Evolutionary conservation across 2,797 vertebrate species (phyloP).

Genomic region (Syngnathus acus): DNA sequence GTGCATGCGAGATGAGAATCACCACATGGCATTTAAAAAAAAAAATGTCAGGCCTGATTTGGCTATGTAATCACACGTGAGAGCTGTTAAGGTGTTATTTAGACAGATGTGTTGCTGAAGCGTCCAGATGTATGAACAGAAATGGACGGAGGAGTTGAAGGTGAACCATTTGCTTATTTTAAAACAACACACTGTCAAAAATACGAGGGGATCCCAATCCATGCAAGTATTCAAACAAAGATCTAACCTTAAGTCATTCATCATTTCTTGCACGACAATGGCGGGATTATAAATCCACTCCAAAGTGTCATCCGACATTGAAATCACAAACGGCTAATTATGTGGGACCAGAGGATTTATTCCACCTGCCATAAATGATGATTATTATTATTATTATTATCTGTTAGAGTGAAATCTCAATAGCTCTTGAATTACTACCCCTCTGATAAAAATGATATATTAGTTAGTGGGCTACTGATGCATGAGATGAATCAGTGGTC

Average conservation of each 20-base stretch:
- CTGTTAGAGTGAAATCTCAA: too few relatives aligned
- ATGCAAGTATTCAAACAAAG: neutral
- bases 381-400: too few relatives aligned
- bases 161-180: neutral
- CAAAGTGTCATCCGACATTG: too few relatives aligned
- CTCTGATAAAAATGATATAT: neutral
- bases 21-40: neutral
- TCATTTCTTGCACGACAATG: too few relatives aligned
- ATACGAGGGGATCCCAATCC: neutral
- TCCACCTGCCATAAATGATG: too few relatives aligned
- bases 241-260: too few relatives aligned
- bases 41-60: conserved; percentile 4
- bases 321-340: too few relatives aligned
- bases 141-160: neutral
- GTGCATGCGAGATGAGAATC: neutral
- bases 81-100: conserved; percentile 1
- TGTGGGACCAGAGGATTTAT: too few relatives aligned
- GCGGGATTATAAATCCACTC: too few relatives aligned
- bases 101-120: conserved; percentile 1
- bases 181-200: neutral
- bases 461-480: neutral
- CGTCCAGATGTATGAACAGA: conserved; percentile 1
- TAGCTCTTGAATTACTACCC: neutral
- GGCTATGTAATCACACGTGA: conserved; percentile 2
- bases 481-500: neutral